Conservation (phyloP, 2,113 vertebrate genomes). For the Leucopternis melanops region DNA sequence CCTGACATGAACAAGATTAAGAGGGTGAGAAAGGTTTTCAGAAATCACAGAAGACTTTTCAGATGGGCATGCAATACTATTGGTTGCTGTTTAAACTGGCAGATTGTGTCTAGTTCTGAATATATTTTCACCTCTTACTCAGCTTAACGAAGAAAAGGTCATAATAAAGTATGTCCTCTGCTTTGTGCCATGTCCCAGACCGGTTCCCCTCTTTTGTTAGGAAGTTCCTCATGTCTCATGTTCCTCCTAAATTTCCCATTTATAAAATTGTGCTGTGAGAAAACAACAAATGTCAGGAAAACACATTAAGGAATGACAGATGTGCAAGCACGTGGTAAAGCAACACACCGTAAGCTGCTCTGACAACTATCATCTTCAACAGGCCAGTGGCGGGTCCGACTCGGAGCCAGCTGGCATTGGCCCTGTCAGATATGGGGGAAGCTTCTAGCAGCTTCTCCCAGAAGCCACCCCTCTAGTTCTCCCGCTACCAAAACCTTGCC, state of each 20-base stretch:
- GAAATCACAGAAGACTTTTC: background rate
- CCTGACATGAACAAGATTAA: background rate
- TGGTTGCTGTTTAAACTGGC: background rate
- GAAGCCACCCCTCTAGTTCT: too few species aligned
- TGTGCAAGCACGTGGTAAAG: background rate
- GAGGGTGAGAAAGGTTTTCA: background rate
- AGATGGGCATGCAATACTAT: background rate
- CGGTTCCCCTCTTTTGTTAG: background rate
- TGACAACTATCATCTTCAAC: background rate
- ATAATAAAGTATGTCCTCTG: background rate
- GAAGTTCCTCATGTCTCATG: background rate
- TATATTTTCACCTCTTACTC: background rate
- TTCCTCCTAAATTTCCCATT: background rate
- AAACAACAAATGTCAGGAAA: background rate
- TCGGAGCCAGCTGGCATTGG: too few species aligned
- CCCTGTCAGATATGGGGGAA: too few species aligned
- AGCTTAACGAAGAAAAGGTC: background rate
- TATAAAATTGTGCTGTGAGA: background rate
- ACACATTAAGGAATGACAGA: background rate
- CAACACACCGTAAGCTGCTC: background rate
- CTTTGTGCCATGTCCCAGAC: background rate
- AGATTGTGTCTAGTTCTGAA: background rate
- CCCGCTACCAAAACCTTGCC: background rate
- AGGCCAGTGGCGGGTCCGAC: background rate
- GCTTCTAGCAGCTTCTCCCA: too few species aligned